Evolutionary conservation across 2,797 vertebrate species (phyloP).

Genomic region (Liasis olivaceus): DNA sequence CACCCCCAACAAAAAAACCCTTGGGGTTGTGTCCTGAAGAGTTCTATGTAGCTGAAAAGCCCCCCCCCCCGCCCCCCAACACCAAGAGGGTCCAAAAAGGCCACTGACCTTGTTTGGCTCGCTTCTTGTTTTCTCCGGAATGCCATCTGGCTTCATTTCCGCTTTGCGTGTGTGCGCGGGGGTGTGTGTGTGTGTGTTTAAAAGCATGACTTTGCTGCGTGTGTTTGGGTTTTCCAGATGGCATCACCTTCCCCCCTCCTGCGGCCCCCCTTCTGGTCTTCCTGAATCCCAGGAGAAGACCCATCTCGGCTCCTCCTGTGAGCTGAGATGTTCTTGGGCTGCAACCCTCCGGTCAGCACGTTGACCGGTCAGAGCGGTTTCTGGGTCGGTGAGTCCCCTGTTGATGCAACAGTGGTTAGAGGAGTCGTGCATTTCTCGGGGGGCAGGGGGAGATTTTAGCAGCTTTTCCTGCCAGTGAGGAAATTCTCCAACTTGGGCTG

Average conservation of each 20-base stretch:
- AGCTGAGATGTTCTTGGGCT: background rate
- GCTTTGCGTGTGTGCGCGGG: background rate
- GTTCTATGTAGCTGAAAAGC: background rate
- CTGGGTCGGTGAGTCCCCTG: accelerated
- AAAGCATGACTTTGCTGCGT: background rate
- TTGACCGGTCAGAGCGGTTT: background rate
- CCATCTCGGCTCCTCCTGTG: no score
- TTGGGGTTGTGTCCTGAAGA: no score
- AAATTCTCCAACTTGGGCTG: background rate
- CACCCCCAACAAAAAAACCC: background rate
- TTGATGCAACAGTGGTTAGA: background rate
- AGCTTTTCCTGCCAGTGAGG: background rate
- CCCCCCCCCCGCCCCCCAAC: background rate
- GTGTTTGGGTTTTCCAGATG: background rate
- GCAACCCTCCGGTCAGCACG: background rate
- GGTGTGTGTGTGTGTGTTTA: background rate
- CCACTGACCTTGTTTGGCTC: background rate
- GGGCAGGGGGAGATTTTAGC: background rate
- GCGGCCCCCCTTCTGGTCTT: background rate
- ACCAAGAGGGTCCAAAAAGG: background rate
- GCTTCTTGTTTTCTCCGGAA: background rate
- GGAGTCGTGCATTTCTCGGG: background rate
- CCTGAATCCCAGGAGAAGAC: background rate
- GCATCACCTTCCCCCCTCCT: background rate
- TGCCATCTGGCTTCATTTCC: background rate